Base-by-base conservation (phyloP, 92 coral and sea anemone genomes). In the Actinostola sp. region DNA sequence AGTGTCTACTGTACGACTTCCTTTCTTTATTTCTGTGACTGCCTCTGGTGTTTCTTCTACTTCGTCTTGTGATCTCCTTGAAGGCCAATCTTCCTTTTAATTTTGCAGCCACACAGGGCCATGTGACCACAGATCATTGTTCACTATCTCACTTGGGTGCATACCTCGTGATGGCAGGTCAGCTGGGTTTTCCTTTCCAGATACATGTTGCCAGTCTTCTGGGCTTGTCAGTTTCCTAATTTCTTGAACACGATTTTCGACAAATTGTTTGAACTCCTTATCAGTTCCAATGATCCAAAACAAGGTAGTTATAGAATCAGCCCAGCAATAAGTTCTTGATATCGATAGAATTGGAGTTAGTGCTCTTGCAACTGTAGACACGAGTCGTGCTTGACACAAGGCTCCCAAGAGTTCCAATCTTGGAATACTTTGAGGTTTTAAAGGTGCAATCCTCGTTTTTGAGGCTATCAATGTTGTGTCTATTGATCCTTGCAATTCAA, bases 331-430 rank as follows among this genome's bases (percentile, higher is more conserved):
- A 24, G 24, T 24, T 9, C 19, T 28, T 5, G 31, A 13, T 12
- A 56, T 56, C 10, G 46, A 21, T 24, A 73, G 3, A 3, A 61
- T 36, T 35, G 36, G 39, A 33, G 42, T 32, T 9, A 73, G 28
- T 17, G 57, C 55, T 8, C 39, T 44, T 15, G 33, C 8, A 15
- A 73, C 57, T 7, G 70, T 29, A 13, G 26, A 31, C 10, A 61
- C 71, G 7, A 61, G 53, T 43, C 58, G 39, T 9, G 71, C 70
- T 1, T 23, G 28, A 26, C 46, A n/a, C 24, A 33, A 43, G 23
- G 70, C 70, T 61, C 70, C 80, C 31, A 61, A 45, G 2, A 61
- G 80, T 56, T 73, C 70, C 27, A 73, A 43, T 32, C 80, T 60
- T 12, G 80, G 80, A n/a, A 74, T 74, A 17, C 61, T 62, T 1